Conservation (phyloP, 2,888 invertebrate genomes). For the Mantis religiosa region DNA sequence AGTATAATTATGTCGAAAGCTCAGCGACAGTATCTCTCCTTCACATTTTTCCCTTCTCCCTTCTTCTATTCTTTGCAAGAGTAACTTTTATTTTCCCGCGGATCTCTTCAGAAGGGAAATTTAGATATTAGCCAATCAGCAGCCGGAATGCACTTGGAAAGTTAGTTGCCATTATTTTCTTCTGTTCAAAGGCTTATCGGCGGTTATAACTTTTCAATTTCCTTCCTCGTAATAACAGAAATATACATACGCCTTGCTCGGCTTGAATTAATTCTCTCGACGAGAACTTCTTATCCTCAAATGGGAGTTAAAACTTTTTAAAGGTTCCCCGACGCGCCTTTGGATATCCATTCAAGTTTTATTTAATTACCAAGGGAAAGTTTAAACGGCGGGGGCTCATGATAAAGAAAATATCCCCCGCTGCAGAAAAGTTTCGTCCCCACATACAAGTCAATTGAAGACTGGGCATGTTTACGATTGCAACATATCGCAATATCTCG, state of each 20-base stretch:
- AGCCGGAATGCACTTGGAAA: not conserved
- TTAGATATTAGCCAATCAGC: conserved; percentile 1
- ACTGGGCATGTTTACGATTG: too few species aligned
- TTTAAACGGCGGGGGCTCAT: not conserved
- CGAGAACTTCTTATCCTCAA: not conserved
- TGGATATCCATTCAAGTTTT: not conserved
- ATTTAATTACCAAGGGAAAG: not conserved
- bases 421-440: not conserved
- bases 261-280: conserved; percentile 3
- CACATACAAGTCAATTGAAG: too few species aligned
- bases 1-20: not conserved
- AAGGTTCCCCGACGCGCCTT: not conserved
- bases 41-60: not conserved
- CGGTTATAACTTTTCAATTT: conserved; percentile 8
- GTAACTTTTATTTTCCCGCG: conserved; percentile 5
- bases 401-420: not conserved
- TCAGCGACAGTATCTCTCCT: not conserved
- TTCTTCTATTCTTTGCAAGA: not conserved
- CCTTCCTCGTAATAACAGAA: not conserved
- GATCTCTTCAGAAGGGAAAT: not conserved
- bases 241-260: not conserved
- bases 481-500: too few species aligned
- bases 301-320: not conserved
- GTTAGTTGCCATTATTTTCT: not conserved
- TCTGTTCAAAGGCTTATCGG: not conserved